A percentile compares a stretch with the other conserved stretches of the same genome.
These are phyloP conservation scores for Brotula barbata DNA, from an alignment of 2,797 vertebrate species.

Conservation along the genomic window DNA sequence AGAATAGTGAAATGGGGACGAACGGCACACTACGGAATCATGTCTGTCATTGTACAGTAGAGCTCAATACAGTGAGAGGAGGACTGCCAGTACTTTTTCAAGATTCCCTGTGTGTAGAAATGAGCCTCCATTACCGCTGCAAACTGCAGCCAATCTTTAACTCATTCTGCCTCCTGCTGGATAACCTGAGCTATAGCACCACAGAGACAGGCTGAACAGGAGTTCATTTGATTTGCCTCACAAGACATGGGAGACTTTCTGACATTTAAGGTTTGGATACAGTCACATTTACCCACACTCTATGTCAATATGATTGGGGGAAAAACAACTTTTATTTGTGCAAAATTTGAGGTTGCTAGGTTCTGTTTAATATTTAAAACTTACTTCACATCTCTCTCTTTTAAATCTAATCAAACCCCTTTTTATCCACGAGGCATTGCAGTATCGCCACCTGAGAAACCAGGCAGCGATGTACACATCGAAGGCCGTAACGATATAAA, in stretches of 20 bases:
- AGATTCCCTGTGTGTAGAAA: not conserved
- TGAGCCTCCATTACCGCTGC: slow-evolving; percentile 11
- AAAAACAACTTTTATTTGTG: too few relatives aligned
- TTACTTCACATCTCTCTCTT: too few relatives aligned
- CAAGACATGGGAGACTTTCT: too few relatives aligned
- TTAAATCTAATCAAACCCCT: too few relatives aligned
- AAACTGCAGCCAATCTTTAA: slow-evolving; percentile 33
- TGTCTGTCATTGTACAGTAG: slow-evolving; percentile 14
- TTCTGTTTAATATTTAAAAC: too few relatives aligned
- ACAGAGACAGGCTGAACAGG: slow-evolving; percentile 6
- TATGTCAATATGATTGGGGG: too few relatives aligned
- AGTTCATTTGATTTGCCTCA: not conserved
- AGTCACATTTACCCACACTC: not conserved
- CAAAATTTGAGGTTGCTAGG: too few relatives aligned
- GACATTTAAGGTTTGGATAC: not conserved
- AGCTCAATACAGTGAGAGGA: slow-evolving; percentile 8
- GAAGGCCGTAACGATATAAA: too few relatives aligned
- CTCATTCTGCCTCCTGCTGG: slow-evolving; percentile 71
- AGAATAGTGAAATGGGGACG: slow-evolving; percentile 28
- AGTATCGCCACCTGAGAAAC: too few relatives aligned
- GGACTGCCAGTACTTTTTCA: slow-evolving; percentile 31
- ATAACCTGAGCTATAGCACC: slow-evolving; percentile 41
- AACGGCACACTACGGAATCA: slow-evolving; percentile 29
- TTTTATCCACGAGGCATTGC: too few relatives aligned
- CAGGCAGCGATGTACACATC: too few relatives aligned